A percentile compares a stretch with the other conserved stretches of the same genome.
These are phyloP conservation scores for Gymnoscopelus microlampas DNA, from an alignment of 2,797 vertebrate genomes.

Conservation along the genomic window DNA sequence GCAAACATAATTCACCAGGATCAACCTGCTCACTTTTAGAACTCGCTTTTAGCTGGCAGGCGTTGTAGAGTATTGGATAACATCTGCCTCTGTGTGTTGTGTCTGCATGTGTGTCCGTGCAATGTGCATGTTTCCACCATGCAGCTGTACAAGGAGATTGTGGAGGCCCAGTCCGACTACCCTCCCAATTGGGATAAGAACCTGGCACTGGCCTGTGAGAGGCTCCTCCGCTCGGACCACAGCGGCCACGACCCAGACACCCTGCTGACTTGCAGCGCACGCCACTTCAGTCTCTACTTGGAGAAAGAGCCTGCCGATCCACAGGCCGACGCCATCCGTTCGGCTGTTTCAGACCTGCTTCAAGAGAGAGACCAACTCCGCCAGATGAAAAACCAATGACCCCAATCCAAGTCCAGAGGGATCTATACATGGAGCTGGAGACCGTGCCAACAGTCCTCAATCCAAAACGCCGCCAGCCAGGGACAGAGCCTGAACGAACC, in stretches of 20 bases:
- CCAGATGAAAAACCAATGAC: constrained; percentile 39
- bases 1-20: constrained; percentile 30
- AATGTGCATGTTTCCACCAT: constrained; percentile 39
- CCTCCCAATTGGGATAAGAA: constrained; percentile 99
- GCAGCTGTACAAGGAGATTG: constrained; percentile 92
- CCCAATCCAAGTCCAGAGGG: constrained; percentile 44
- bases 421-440: constrained; percentile 17
- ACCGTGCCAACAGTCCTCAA: background rate
- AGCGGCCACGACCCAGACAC: constrained; percentile 73
- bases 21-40: constrained; percentile 25
- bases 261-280: constrained; percentile 86
- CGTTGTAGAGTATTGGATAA: constrained; percentile 8
- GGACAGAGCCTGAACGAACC: constrained; percentile 8
- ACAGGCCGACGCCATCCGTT: constrained; percentile 86
- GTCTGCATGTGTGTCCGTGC: constrained; percentile 43
- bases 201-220: constrained; percentile 93
- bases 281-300: constrained; percentile 88
- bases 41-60: background rate
- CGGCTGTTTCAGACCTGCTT: constrained; percentile 85
- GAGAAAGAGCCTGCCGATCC: constrained; percentile 85
- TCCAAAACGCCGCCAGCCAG: background rate
- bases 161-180: constrained; percentile 83
- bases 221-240: constrained; percentile 84
- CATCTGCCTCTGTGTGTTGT: constrained; percentile 32
- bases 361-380: constrained; percentile 84